Percentiles rank a stretch among this genome's conserved stretches.
Evolutionary conservation across 1,140 invertebrate genomes (phyloP).

Genomic region (Drosophila albomicans): DNA sequence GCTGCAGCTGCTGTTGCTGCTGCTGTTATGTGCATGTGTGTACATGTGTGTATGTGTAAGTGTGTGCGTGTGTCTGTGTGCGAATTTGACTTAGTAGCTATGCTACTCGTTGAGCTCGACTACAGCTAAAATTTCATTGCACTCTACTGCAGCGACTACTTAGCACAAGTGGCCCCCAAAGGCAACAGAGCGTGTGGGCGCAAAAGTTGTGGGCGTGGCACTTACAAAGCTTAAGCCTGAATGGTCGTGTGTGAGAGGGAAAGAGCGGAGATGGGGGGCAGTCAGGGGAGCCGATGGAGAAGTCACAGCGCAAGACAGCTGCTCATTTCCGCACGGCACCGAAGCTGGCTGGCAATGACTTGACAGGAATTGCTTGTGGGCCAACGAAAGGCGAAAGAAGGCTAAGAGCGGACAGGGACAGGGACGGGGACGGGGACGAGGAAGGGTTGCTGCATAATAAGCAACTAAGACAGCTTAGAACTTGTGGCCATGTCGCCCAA

Average conservation of each 20-base stretch:
- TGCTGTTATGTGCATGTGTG: conserved; percentile 53
- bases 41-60: conserved; percentile 40
- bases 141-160: conserved; percentile 77
- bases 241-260: conserved; percentile 25
- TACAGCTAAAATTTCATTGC: conserved; percentile 79
- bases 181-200: conserved; percentile 42
- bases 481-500: conserved; percentile 66
- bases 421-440: too few relatives aligned
- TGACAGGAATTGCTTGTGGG: conserved; percentile 54
- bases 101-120: conserved; percentile 36
- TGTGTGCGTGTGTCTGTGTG: conserved; percentile 37
- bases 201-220: conserved; percentile 31
- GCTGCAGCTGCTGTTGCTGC: conserved; percentile 46
- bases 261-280: neutral
- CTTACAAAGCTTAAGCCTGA: conserved; percentile 65
- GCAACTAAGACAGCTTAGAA: conserved; percentile 81
- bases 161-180: conserved; percentile 75
- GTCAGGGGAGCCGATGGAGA: conserved; percentile 24
- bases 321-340: conserved; percentile 76
- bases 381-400: neutral
- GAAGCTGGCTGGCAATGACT: conserved; percentile 70
- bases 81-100: conserved; percentile 76
- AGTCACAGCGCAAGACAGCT: conserved; percentile 72
- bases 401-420: neutral
- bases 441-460: conserved; percentile 64